Evolutionary conservation across 2,113 vertebrate species (phyloP), one percentile per base, ranked within the genome.

Genomic region (Cyanocitta stelleri): DNA sequence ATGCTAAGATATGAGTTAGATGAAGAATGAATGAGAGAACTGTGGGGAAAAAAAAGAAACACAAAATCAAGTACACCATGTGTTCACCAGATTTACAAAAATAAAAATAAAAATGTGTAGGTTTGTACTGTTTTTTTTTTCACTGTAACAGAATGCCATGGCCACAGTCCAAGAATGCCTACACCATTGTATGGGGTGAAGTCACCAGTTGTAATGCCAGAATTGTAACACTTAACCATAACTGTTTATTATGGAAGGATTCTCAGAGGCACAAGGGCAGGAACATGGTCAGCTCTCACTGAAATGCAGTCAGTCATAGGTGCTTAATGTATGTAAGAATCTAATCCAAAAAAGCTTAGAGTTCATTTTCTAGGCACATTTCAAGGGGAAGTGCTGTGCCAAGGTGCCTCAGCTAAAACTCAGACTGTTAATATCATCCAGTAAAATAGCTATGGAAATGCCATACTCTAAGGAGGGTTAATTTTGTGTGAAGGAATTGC

Each of bases 61-160:
- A 15, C 3, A 2, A 79, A 66, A 41, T 71, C 56, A 58, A 37
- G 43, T 51, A 77, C 33, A 63, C 33, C 64, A 63, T 81, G 80
- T 77, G 51, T 90, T 92, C 73, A 49, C 66, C 64, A 95, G 59
- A 92, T 91, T 71, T 81, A 64, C 39, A 39, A 80, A 91, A 75
- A 73, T 62, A 88, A 82, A 94, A 96, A 87, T 78, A 89, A 85
- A 87, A 81, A 54, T 19, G 18, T 55, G 61, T 84, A 85, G 76
- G 52, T 74, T 93, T 86, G 30, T 71, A 74, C 75, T 84, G 32
- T 4, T 2, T 5, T 41, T 55, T 48, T 78, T 90, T 81, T 69
- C 39, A 59, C 26, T 85, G n/a, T 52, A 48, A 41, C 64, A 89
- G 68, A 79, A 74, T 81, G 52, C 9, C 0, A 24, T 74, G 39